Conservation (phyloP, 2,113 vertebrate species). For the Pyxicephalus adspersus region DNA sequence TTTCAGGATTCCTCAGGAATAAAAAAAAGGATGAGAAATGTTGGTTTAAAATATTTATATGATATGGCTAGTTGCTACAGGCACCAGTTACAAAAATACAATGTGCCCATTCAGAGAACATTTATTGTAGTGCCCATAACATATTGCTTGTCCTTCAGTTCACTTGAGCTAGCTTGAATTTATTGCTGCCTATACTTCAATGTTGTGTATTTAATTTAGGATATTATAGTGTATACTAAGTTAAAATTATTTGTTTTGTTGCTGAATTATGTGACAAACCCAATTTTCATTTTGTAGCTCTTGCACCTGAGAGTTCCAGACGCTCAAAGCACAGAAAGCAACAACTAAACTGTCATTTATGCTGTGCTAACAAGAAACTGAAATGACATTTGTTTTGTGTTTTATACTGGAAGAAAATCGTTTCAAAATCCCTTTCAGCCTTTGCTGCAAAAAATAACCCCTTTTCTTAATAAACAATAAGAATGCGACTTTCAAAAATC, state of each 20-base stretch:
- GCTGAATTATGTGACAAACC: constrained; percentile 32
- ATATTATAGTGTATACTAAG: constrained; percentile 8
- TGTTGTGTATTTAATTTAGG: constrained; percentile 3
- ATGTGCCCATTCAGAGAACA: background rate
- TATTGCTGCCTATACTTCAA: background rate
- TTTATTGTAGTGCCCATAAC: background rate
- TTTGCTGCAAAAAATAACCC: background rate
- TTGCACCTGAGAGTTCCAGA: constrained; percentile 13
- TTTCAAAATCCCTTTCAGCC: constrained; percentile 5
- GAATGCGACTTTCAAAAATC: constrained; percentile 2
- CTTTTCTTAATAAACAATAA: constrained; percentile 37
- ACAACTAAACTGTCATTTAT: constrained; percentile 33
- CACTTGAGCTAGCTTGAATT: background rate
- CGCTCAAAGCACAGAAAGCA: constrained; percentile 29
- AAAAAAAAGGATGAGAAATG: no score
- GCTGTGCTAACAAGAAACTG: constrained; percentile 32
- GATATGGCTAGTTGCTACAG: background rate
- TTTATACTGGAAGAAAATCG: constrained; percentile 3
- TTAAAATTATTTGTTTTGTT: constrained; percentile 41
- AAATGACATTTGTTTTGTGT: constrained; percentile 37
- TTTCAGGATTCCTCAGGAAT: no score
- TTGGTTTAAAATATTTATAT: no score
- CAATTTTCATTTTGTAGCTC: constrained; percentile 30
- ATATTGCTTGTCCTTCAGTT: background rate
- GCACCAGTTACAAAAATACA: background rate